A percentile compares a stretch with the other conserved stretches of the same genome.
These are phyloP conservation scores for Drosophila melanogaster DNA, from an alignment of 1,140 invertebrate species.

Conservation along the genomic window Release_6_plus_ISO1_MT NT_037436.4:22290501-22291000, in stretches of 20 bases:
- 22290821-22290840: conserved; percentile 99
- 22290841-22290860: conserved; percentile 98
- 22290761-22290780: conserved; percentile 99
- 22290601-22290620: conserved; percentile 99
- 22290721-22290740: conserved; percentile 97
- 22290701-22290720: conserved; percentile 98
- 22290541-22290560: conserved; percentile 99
- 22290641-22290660: conserved; percentile 99
- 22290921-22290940: conserved; percentile 97
- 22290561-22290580: conserved; percentile 98
- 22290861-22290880: conserved; percentile 98
- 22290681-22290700: conserved; percentile 98
- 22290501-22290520: conserved; percentile 97
- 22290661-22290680: conserved; percentile 97
- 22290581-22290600: conserved; percentile 95
- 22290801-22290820: conserved; percentile 97
- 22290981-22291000: conserved; percentile 87
- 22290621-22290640: conserved; percentile 99
- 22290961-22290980: conserved; percentile 87
- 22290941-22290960: conserved; percentile 94
- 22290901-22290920: conserved; percentile 99
- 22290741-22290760: conserved; percentile 99
- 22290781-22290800: conserved; percentile 96
- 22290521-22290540: conserved; percentile 99
- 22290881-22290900: conserved; percentile 98